Conservation (phyloP, 1,140 invertebrate species). For the Steinernema feltiae region DNA sequence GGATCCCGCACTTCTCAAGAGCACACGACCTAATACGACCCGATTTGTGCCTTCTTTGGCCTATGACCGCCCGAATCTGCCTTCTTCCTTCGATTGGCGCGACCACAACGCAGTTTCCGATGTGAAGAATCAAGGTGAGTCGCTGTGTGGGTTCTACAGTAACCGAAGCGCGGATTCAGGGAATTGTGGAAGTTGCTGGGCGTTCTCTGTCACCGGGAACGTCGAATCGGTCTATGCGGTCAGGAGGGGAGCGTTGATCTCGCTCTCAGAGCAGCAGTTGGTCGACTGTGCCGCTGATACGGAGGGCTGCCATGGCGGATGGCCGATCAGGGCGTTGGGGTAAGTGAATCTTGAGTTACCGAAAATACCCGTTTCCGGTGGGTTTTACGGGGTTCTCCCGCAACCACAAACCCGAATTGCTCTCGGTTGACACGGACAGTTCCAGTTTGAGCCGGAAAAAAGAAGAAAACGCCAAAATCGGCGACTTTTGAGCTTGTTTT, state of each 20-base stretch:
- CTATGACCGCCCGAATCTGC: not conserved
- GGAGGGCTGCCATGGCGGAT: slow-evolving; percentile 78
- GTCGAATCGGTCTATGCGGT: slow-evolving; percentile 85
- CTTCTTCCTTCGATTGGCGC: not conserved
- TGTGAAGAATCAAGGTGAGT: slow-evolving; percentile 48
- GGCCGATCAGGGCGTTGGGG: too few relatives aligned
- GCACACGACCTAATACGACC: not conserved
- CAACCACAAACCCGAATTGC: too few relatives aligned
- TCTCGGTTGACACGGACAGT: too few relatives aligned
- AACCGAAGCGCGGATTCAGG: slow-evolving; percentile 38
- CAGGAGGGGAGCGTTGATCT: slow-evolving; percentile 71
- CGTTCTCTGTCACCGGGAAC: slow-evolving; percentile 89
- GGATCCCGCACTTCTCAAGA: not conserved
- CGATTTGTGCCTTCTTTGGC: not conserved
- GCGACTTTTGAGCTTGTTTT: too few relatives aligned
- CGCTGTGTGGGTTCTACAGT: too few relatives aligned
- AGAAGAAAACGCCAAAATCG: too few relatives aligned
- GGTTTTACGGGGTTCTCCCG: too few relatives aligned
- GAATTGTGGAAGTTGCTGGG: slow-evolving; percentile 91
- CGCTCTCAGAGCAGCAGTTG: slow-evolving; percentile 79
- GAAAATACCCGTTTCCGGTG: too few relatives aligned
- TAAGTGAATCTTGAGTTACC: too few relatives aligned
- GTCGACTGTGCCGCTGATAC: slow-evolving; percentile 82
- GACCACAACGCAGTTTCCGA: not conserved
- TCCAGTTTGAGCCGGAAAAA: too few relatives aligned